Conservation (phyloP, 2,113 vertebrate genomes). For the Psettodes erumei region DNA sequence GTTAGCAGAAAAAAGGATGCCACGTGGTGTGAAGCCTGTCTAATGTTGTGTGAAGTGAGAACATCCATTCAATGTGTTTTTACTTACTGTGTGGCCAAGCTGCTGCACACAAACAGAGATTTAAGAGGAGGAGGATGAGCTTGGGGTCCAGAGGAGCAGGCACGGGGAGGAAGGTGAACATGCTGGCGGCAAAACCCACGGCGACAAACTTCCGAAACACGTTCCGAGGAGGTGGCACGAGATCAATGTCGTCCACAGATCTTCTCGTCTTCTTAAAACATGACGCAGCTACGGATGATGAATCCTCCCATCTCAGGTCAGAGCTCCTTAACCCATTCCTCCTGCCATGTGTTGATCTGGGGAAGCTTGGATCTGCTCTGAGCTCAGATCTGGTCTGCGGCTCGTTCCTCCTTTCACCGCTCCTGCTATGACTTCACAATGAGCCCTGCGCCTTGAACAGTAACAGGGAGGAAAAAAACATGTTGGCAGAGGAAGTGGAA, state of each 20-base stretch:
- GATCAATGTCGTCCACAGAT: background rate
- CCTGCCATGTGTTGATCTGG: background rate
- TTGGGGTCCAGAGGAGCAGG: conserved; percentile 3
- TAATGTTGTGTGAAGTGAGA: background rate
- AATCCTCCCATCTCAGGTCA: conserved; percentile 19
- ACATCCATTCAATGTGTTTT: background rate
- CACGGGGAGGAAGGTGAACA: conserved; percentile 20
- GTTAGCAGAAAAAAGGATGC: background rate
- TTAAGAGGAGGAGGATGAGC: conserved; percentile 52
- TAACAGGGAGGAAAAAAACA: conserved; percentile 28
- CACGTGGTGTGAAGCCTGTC: background rate
- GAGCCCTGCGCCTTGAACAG: background rate
- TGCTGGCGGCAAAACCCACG: conserved; percentile 20
- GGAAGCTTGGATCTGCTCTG: background rate
- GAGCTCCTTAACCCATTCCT: conserved; percentile 51
- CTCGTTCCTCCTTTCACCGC: conserved; percentile 10
- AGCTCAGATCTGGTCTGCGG: conserved; percentile 5
- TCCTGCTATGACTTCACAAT: conserved; percentile 5
- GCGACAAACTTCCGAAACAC: background rate
- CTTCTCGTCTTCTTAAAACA: conserved; percentile 10
- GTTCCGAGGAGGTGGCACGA: background rate
- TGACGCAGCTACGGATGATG: conserved; percentile 1
- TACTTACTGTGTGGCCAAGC: conserved; percentile 68
- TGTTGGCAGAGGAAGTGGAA: conserved; percentile 50
- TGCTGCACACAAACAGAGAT: conserved; percentile 40